phyloP scores from a whole-genome alignment of 2,888 invertebrate species.

The Sphaerophoria taeniata region DNA sequence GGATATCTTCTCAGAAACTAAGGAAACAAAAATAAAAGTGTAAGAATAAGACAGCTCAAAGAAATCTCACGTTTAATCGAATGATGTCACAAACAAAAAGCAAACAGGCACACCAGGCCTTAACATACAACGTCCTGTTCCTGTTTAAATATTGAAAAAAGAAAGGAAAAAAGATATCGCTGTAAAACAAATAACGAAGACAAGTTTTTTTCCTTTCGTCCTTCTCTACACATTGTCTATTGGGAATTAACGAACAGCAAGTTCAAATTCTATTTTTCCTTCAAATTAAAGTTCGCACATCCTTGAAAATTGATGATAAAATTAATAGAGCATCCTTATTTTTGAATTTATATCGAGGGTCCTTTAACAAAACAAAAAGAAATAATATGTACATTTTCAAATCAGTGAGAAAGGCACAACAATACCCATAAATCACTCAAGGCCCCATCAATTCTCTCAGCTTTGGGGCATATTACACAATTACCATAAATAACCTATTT shows the following conservation, averaged over 20 bases:
- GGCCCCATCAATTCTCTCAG: constrained; percentile 67
- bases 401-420: constrained; percentile 24
- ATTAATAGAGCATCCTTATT: constrained; percentile 21
- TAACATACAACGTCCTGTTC: neutral
- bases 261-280: constrained; percentile 25
- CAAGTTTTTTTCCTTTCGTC: constrained; percentile 16
- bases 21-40: too few species aligned
- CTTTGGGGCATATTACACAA: constrained; percentile 57
- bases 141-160: too few species aligned
- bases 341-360: neutral
- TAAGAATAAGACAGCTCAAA: too few species aligned
- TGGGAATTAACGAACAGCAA: constrained; percentile 8
- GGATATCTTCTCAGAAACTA: too few species aligned
- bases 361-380: constrained; percentile 17
- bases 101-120: neutral
- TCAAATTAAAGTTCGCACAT: constrained; percentile 26
- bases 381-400: constrained; percentile 26
- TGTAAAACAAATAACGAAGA: constrained; percentile 29
- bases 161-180: neutral
- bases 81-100: too few species aligned
- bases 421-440: constrained; percentile 64
- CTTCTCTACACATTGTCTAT: neutral
- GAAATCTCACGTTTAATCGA: too few species aligned
- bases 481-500: constrained; percentile 71
- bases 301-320: constrained; percentile 25